phyloP scores from a whole-genome alignment of 2,797 vertebrate genomes.

The Oryzias dopingdopingensis region DNA sequence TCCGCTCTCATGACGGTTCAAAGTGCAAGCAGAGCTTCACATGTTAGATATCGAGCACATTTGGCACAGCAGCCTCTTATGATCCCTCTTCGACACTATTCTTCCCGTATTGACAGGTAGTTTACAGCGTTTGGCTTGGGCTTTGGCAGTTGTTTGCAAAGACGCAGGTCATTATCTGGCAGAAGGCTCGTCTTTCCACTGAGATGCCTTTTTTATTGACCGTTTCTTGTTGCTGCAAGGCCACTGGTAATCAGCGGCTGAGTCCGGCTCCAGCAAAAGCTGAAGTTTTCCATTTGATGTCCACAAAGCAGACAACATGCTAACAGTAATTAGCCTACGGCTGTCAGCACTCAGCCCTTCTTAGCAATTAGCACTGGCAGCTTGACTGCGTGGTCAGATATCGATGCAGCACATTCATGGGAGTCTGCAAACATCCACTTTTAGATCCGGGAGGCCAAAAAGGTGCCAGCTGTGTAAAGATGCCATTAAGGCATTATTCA shows the following conservation, averaged over 20 bases:
- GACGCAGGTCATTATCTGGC: conserved; percentile 59
- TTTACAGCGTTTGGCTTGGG: conserved; percentile 47
- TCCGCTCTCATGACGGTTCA: too few species aligned
- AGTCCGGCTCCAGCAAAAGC: conserved; percentile 46
- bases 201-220: conserved; percentile 66
- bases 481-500: conserved; percentile 56
- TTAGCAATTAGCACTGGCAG: conserved; percentile 60
- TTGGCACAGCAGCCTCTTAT: conserved; percentile 1
- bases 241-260: conserved; percentile 51
- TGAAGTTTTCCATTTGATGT: conserved; percentile 63
- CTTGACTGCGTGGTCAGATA: conserved; percentile 48
- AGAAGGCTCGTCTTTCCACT: conserved; percentile 51
- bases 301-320: conserved; percentile 52
- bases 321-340: conserved; percentile 67
- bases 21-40: not conserved
- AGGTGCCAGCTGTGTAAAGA: conserved; percentile 54
- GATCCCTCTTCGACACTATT: conserved; percentile 23
- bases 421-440: conserved; percentile 17
- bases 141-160: conserved; percentile 50
- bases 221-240: conserved; percentile 60
- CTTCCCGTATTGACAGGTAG: conserved; percentile 39
- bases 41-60: not conserved
- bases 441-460: conserved; percentile 41
- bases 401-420: conserved; percentile 26
- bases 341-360: conserved; percentile 63